Evolutionary conservation across 2,888 invertebrate species (phyloP), one percentile per base, ranked within the genome.

Genomic region (Leptinotarsa juncta): DNA sequence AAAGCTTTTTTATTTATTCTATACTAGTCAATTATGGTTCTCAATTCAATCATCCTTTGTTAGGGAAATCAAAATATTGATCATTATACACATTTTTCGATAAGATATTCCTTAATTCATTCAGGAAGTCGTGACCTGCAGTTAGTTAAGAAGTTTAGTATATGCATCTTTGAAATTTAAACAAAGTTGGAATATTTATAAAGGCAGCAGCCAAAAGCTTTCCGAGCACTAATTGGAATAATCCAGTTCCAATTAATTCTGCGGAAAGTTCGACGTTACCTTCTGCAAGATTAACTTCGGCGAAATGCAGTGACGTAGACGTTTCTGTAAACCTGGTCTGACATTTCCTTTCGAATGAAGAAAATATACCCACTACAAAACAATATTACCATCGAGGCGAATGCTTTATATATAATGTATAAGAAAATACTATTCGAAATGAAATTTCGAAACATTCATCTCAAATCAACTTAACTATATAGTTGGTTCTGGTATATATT

Each of bases 181-280:
- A 85, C 85, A 85, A 85, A 85, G 83, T 84, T 81, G 78, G 84
- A 84, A 85, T 84, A 85, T 85, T 85, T 85, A 84, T 85, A 84
- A 84, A 84, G 84, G 78, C 80, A 76, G 82, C 81, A 80, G 81
- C 83, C 82, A 83, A 82, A 82, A 80, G 82, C 83, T 83, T 84
- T 83, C 81, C 70, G 81, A 83, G 80, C 84, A 84, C 85, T 87
- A 87, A 87, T 86, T 87, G 86, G 86, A 86, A 86, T 87, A 87
- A 87, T 87, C 87, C 86, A 85, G 82, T 85, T 85, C 84, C 85
- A 85, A 86, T 86, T 87, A 86, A 86, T 86, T 87, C 84, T 82
- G 84, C 82, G 84, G 84, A 82, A 84, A 85, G 83, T 85, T 83
- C 85, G 82, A 82, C 84, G 83, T 84, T 84, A 85, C 85, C 85